Evolutionary conservation across 1,140 invertebrate genomes (phyloP), one percentile per base, ranked within the genome.

Genomic region (Piezodorus guildinii): DNA sequence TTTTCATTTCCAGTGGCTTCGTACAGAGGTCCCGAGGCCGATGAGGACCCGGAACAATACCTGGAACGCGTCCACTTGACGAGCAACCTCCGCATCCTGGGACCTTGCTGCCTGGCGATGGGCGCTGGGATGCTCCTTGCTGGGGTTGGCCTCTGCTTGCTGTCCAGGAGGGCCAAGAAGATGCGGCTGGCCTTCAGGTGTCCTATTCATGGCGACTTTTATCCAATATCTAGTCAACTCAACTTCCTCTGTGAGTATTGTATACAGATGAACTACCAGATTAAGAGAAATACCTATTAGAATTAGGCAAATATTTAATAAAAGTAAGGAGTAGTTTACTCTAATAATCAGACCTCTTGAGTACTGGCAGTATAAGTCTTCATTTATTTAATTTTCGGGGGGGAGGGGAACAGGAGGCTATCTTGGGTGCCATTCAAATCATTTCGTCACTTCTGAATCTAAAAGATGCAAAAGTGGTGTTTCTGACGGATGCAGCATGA

Each of bases 161-260:
- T 87, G 56, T 84, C 84, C 66, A 76, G 82, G 43, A 75, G 83
- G 10, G 84, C 84, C 0, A 77, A 84, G 64, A 77, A 80, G n/a
- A 81, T 85, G 69, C 76, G 83, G 19, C 78, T 87, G 56, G 84
- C 85, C 59, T 88, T 86, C 74, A 85, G 86, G 73, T 88, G 85
- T 74, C 85, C 85, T 16, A 77, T 88, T 21, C 85, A 88, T 69
- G 85, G 85, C 0, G 85, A 87, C 73, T 88, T 88, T 73, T 88
- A 85, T 70, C 85, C 85, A 3, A 63, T 66, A 19, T 65, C 51
- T 16, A 23, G 17, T 15, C 52, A 56, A 25, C 17, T 19, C 52
- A 56, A 43, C 23, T 25, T 56, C 12, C 21, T 56, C 17, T 45
- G 60, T 49, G 23, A 51, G 25, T 16, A 62, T 21, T 1, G 6